Base-by-base conservation (phyloP, 2,888 invertebrate species). In the Pandemis cinnamomeana region DNA sequence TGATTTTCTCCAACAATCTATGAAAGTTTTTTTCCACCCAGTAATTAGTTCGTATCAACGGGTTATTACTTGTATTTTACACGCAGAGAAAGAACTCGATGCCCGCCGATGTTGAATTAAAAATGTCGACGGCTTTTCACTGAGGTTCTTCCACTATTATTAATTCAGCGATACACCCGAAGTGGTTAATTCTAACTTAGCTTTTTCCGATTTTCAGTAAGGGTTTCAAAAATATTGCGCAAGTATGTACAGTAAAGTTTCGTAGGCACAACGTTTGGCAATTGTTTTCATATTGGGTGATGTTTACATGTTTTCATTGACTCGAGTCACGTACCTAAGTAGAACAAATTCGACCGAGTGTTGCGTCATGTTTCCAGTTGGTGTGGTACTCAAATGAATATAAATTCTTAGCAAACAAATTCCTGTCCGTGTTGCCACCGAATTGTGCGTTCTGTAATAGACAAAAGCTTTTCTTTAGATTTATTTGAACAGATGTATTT, bases 401-500 rank as follows among this genome's bases (percentile, higher is more conserved):
- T 71, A 64, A 72, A 79, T 80, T 80, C 69, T 77, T 62, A 67
- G 78, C 78, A 83, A 81, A 80, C 78, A 80, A 78, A 78, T 77
- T 82, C 78, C 78, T 75, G 74, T 78, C 78, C 77, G 79, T 80
- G 78, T 75, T 74, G 77, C 76, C 75, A 80, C 80, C 79, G 67
- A 73, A 75, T 77, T 72, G 71, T 72, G 61, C 63, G 77, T 76
- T 71, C 71, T 67, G 72, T 75, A 77, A 78, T 78, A 77, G 78
- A 85, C 84, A 83, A 84, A 81, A 79, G 81, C 71, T 78, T 80
- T 78, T 77, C 76, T 75, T 82, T 89, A 87, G 93, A 93, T 93
- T 93, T 92, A 90, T 93, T 92, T 91, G 84, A 86, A 87, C 93
- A 93, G 91, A 79, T 93, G 93, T 87, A 84, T 83, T 80, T 77